These are phyloP conservation scores for Phenganax marumi DNA, from an alignment of 92 coral and sea anemone species.

Conservation along the genomic window DNA sequence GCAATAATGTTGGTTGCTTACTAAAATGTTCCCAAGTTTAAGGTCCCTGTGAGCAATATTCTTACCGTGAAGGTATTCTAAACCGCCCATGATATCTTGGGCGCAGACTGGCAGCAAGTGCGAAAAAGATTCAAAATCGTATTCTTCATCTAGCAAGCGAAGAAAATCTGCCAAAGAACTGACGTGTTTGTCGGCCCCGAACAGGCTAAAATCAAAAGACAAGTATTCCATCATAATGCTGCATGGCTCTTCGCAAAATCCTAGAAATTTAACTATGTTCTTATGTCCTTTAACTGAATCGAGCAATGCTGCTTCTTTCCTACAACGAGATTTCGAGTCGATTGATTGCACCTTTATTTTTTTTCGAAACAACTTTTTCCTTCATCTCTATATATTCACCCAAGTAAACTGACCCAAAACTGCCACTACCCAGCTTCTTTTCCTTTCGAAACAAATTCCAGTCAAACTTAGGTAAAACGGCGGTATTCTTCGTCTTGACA, in stretches of 20 bases:
- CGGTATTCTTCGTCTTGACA: background rate
- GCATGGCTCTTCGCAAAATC: slow-evolving; percentile 52
- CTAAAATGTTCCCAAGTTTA: slow-evolving; percentile 5
- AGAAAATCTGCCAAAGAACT: slow-evolving; percentile 45
- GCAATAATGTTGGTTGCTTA: background rate
- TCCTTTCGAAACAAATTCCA: slow-evolving; percentile 12
- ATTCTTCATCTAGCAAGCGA: slow-evolving; percentile 50
- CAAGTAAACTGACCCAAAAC: slow-evolving; percentile 11
- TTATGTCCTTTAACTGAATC: slow-evolving; percentile 35
- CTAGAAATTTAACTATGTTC: slow-evolving; percentile 40
- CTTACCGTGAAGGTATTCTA: slow-evolving; percentile 26
- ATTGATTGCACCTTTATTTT: slow-evolving; percentile 40
- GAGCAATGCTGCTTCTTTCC: slow-evolving; percentile 42
- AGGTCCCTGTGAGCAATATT: slow-evolving; percentile 12
- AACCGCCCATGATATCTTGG: slow-evolving; percentile 26
- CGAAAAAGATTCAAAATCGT: slow-evolving; percentile 44
- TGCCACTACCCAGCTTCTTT: slow-evolving; percentile 10
- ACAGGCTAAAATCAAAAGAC: slow-evolving; percentile 32
- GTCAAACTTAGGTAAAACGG: slow-evolving; percentile 5
- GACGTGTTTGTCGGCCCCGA: slow-evolving; percentile 46
- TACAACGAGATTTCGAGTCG: slow-evolving; percentile 27
- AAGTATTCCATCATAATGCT: slow-evolving; percentile 52
- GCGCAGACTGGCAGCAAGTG: slow-evolving; percentile 49
- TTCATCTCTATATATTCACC: background rate
- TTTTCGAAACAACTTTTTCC: slow-evolving; percentile 31